phyloP scores from a whole-genome alignment of 2,888 invertebrate genomes.

The Hemithea aestivaria region DNA sequence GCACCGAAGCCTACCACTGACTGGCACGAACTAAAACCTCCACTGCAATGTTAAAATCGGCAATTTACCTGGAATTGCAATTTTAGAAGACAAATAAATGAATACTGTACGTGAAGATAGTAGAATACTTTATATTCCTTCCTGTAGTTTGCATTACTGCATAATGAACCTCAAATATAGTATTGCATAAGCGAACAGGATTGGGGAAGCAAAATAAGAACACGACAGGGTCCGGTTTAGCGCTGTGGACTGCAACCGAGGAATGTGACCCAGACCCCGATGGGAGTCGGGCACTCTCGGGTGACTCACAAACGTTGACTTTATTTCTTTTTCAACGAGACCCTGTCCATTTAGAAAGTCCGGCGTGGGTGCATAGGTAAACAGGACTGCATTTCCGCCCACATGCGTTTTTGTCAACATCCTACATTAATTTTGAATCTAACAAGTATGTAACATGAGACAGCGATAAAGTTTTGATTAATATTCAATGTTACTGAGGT shows the following conservation, averaged over 20 bases:
- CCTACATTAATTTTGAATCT: conserved; percentile 26
- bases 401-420: conserved; percentile 43
- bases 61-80: not conserved
- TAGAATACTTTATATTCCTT: not conserved
- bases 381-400: conserved; percentile 55
- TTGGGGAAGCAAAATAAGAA: conserved; percentile 37
- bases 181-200: conserved; percentile 45
- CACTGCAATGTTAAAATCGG: not conserved
- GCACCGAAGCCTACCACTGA: conserved; percentile 34
- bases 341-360: conserved; percentile 63
- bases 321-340: conserved; percentile 38
- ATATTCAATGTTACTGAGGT: too few species aligned
- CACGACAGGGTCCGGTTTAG: conserved; percentile 51
- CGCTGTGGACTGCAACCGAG: conserved; percentile 38
- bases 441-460: conserved; percentile 23
- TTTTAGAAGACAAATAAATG: too few species aligned
- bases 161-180: conserved; percentile 26
- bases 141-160: conserved; percentile 20
- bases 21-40: conserved; percentile 22
- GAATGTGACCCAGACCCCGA: conserved; percentile 75
- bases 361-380: conserved; percentile 64
- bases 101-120: too few species aligned
- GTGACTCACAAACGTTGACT: conserved; percentile 58
- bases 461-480: not conserved
- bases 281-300: conserved; percentile 44